Evolutionary conservation across 2,888 invertebrate genomes (phyloP).

Genomic region (Eugnorisma glareosa): DNA sequence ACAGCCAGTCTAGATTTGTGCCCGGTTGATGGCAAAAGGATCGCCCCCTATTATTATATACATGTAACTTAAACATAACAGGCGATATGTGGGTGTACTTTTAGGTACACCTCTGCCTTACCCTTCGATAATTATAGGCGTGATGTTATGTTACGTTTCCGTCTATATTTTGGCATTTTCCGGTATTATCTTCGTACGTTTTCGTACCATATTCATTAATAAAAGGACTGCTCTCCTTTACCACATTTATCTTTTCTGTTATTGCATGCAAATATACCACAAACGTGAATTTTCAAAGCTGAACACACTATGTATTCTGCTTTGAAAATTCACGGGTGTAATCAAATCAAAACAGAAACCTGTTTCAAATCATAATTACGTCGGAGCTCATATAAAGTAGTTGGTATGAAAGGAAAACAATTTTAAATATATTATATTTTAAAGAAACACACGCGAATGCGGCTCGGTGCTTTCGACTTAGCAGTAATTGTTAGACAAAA

Average conservation of each 20-base stretch:
- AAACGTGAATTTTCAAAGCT: neutral
- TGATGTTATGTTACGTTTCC: neutral
- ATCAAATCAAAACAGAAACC: conserved; percentile 12
- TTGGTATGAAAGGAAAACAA: conserved; percentile 10
- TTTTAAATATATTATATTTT: no score
- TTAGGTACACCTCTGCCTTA: neutral
- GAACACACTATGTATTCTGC: neutral
- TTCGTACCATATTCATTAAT: neutral
- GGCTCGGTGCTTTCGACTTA: neutral
- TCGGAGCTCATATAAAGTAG: neutral
- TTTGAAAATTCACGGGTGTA: no score
- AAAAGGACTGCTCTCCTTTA: neutral
- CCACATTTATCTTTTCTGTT: neutral
- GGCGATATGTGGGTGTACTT: no score
- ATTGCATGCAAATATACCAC: neutral
- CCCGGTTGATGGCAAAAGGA: no score
- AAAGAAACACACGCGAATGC: no score
- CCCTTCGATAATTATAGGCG: neutral
- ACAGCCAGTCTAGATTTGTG: no score
- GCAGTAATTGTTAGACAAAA: no score
- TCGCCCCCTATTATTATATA: no score
- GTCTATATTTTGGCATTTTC: neutral
- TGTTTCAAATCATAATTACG: neutral
- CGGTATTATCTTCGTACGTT: neutral
- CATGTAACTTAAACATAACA: no score